Conservation (phyloP, 2,888 invertebrate species). For the Rotaria macrura region DNA sequence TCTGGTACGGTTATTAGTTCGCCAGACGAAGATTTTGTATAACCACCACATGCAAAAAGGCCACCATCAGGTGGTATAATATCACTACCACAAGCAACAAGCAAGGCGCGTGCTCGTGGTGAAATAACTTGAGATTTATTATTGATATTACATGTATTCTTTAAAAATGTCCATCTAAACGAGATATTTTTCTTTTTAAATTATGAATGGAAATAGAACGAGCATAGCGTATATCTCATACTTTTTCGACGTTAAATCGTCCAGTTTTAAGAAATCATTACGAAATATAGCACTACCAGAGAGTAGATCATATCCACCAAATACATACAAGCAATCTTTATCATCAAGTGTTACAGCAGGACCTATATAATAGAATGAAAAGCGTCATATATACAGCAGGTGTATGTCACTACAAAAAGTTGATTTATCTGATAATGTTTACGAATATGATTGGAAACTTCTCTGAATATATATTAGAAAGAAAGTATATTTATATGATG, state of each 20-base stretch:
- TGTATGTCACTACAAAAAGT: too few species aligned
- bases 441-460: too few species aligned
- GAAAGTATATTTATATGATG: too few species aligned
- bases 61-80: not conserved
- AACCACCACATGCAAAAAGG: not conserved
- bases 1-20: not conserved
- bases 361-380: too few species aligned
- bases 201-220: not conserved
- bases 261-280: not conserved
- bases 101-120: not conserved
- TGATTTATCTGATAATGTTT: too few species aligned
- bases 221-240: not conserved
- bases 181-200: not conserved
- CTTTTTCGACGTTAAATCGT: not conserved
- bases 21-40: not conserved
- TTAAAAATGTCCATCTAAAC: not conserved
- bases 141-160: not conserved
- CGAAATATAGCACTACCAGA: not conserved
- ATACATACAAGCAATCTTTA: not conserved
- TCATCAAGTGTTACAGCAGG: slow-evolving; percentile 6
- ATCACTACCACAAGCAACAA: not conserved
- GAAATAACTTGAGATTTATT: not conserved
- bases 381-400: too few species aligned
- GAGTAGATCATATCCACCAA: not conserved
- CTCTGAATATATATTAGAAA: too few species aligned